Evolutionary conservation across 1,140 invertebrate genomes (phyloP), one percentile per base, ranked within the genome.

Genomic region (Caenorhabditis latens): DNA sequence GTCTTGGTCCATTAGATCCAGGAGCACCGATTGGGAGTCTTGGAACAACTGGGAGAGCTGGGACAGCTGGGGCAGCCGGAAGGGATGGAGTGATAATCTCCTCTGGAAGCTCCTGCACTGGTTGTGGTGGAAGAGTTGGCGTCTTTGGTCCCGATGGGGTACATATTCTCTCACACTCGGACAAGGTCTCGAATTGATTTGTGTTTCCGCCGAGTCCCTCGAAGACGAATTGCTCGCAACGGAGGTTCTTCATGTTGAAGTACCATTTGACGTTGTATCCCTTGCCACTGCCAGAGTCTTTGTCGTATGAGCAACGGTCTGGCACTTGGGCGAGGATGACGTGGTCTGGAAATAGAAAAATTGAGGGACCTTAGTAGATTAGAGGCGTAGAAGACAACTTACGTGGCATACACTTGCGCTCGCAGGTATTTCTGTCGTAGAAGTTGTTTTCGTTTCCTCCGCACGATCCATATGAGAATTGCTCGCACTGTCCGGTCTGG

Each of bases 101-200:
- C 24, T 65, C 5, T 24, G n/a, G 48, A 50, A 43, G 21, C n/a
- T 75, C 43, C 19, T 11, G 65, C 55, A 58, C n/a, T 65, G 24
- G 32, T 9, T 42, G 32, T 75, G 84, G 83, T 40, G 84, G 55
- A 43, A 57, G 46, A 19, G 61, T 48, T 32, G 75, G 42, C 0
- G 86, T 63, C 43, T 63, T 55, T 83, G 79, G 71, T 87, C 61
- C 67, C 42, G 57, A 40, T 65, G 61, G 71, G 24, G 88, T 82
- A 92, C 96, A 97, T 4, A 96, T 95, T 6, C 95, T 93, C 89
- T 95, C 95, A 93, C 97, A 98, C 88, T 96, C 95, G 19, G 95
- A 94, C 89, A 96, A 95, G 55, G 95, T 95, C 50, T 95, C 95
- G 94, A 98, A 98, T 90, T 96, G 95, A 93, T 98, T 98, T 90